Evolutionary conservation across 2,113 vertebrate species (phyloP).

Genomic region (Erpornis zantholeuca): DNA sequence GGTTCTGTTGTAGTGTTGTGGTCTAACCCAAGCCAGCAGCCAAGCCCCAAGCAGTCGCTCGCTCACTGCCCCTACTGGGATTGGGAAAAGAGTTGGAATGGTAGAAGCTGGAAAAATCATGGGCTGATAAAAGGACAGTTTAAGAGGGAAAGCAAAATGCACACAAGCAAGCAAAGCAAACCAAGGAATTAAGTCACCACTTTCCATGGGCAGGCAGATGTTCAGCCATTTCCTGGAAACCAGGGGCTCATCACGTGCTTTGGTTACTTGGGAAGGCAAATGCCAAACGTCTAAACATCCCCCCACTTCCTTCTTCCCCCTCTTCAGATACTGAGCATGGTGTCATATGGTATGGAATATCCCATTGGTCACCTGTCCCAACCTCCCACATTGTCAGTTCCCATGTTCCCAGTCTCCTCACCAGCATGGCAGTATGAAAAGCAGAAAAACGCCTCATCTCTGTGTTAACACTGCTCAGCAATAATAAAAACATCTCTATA

Average conservation of each 20-base stretch:
- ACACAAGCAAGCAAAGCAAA: not conserved
- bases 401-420: not conserved
- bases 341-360: not conserved
- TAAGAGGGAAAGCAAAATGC: not conserved
- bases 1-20: not conserved
- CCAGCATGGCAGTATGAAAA: not conserved
- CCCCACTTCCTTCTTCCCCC: not conserved
- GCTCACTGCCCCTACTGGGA: rapidly evolving
- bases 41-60: rapidly evolving
- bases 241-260: not conserved
- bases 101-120: not conserved
- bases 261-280: not conserved
- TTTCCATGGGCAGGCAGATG: not conserved
- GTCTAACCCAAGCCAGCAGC: not conserved
- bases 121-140: not conserved
- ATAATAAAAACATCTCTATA: not conserved
- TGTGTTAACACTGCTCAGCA: not conserved
- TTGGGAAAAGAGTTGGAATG: not conserved
- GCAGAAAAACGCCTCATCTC: not conserved
- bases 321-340: not conserved
- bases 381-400: not conserved
- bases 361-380: not conserved
- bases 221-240: not conserved
- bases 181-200: not conserved
- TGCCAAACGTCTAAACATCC: not conserved